Base-by-base conservation (phyloP, 2,888 invertebrate genomes). In the Acanthococcus lagerstroemiae region DNA sequence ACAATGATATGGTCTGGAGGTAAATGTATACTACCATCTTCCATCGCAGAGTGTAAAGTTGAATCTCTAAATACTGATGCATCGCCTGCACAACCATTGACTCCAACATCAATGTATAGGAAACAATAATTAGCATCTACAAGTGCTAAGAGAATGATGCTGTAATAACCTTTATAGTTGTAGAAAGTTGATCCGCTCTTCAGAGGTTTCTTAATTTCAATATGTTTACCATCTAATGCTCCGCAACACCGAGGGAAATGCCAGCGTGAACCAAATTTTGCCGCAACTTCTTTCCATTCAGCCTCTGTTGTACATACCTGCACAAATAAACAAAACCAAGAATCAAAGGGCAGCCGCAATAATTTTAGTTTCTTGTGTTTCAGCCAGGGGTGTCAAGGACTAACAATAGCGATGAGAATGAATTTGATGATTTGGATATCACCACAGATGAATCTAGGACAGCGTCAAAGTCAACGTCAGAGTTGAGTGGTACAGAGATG, bases 161-260 rank as follows among this genome's bases (percentile, higher is more conserved):
- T 67, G 55, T 67, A 22, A 26, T 37, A 44, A n/a, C 46, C 60
- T 54, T 67, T 67, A 17, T 67, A 67, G 45, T 67, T 65, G 19
- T 26, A 66, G 45, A 60, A 67, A 27, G 22, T 21, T 24, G 63
- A 63, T 24, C 61, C 61, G 24, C 24, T 30, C 9, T 26, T 26
- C 25, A 37, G 21, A 9, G 54, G 63, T 17, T 24, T 17, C 22
- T 65, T 37, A 17, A 17, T 48, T 24, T 30, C 25, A 27, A 66
- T 60, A 22, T 67, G 67, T n/a, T 63, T 67, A 5, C 61, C 67
- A 67, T 63, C 61, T 7, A 67, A 27, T 12, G 67, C 61, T 19
- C 67, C 61, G 30, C 46, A 19, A 25, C 37, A 26, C 52, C 50
- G 44, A 26, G 67, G 67, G 6, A 67, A 67, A 46, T 55, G 30